Evolutionary conservation across 2,888 invertebrate genomes (phyloP).

Genomic region (Habroteleia sp.): DNA sequence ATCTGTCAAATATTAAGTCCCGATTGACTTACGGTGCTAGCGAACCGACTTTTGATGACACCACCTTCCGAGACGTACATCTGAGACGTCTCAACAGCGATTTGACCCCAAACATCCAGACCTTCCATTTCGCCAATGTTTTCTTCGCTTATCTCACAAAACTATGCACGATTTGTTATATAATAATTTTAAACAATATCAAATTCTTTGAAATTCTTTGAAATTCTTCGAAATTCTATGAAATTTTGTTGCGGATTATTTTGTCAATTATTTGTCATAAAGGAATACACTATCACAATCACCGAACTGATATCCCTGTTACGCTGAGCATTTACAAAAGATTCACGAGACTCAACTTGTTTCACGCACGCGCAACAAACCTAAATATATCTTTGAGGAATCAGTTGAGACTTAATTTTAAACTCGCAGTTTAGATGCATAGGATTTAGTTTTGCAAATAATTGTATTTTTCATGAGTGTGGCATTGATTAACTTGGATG

Average conservation of each 20-base stretch:
- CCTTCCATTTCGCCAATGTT: conserved; percentile 69
- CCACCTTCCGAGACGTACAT: conserved; percentile 92
- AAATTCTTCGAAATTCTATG: too few species aligned
- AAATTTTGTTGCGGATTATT: too few species aligned
- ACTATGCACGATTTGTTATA: too few species aligned
- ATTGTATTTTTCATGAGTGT: conserved; percentile 13
- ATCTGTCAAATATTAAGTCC: conserved; percentile 16
- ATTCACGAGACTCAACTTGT: conserved; percentile 72
- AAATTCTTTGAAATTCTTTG: too few species aligned
- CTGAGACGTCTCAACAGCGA: conserved; percentile 93
- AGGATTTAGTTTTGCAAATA: conserved; percentile 20
- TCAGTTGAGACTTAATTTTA: conserved; percentile 75
- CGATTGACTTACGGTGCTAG: conserved; percentile 87
- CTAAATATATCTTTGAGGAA: conserved; percentile 79
- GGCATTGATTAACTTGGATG: conserved; percentile 19
- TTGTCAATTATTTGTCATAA: too few species aligned
- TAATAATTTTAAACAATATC: too few species aligned
- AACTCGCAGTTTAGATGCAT: conserved; percentile 60
- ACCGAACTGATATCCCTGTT: conserved; percentile 65
- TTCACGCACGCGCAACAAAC: conserved; percentile 77
- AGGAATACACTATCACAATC: conserved; percentile 53
- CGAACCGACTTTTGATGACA: conserved; percentile 89
- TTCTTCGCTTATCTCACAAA: conserved; percentile 30
- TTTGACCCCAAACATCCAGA: conserved; percentile 93
- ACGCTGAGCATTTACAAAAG: conserved; percentile 71